Conservation (phyloP, 2,888 invertebrate genomes). For the Troides oblongomaculatus region DNA sequence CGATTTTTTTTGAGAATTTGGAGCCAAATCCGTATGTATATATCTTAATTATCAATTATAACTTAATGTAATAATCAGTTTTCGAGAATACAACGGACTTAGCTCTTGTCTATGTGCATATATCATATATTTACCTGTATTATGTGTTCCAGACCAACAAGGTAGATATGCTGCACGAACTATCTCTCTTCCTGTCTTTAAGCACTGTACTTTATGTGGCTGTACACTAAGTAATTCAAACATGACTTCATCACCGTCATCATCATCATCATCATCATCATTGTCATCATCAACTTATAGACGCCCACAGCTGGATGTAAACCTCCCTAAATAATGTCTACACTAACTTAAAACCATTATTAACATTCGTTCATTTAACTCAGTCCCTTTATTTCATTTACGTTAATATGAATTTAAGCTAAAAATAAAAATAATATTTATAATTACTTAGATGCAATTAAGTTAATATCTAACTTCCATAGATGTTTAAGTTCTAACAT, state of each 20-base stretch:
- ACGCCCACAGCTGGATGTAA: too few species aligned
- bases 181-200: slow-evolving; percentile 50
- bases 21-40: slow-evolving; percentile 45
- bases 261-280: neutral
- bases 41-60: neutral
- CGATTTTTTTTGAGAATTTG: slow-evolving; percentile 51
- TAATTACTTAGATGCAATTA: neutral
- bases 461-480: neutral
- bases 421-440: too few species aligned
- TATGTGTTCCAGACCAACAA: slow-evolving; percentile 71
- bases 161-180: slow-evolving; percentile 66
- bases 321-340: too few species aligned
- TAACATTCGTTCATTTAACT: too few species aligned
- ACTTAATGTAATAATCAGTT: neutral
- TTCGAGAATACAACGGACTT: slow-evolving; percentile 33
- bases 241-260: neutral
- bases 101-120: slow-evolving; percentile 52
- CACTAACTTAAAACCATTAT: neutral
- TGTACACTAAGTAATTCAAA: slow-evolving; percentile 22
- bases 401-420: too few species aligned
- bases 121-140: slow-evolving; percentile 50
- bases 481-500: neutral
- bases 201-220: slow-evolving; percentile 41
- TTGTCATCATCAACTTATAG: neutral
- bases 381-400: too few species aligned